These are phyloP conservation scores for Chrysaora quinquecirrha DNA, from an alignment of 30 jellyfish, hydroid and myxozoan genomes.

Conservation along the genomic window DNA sequence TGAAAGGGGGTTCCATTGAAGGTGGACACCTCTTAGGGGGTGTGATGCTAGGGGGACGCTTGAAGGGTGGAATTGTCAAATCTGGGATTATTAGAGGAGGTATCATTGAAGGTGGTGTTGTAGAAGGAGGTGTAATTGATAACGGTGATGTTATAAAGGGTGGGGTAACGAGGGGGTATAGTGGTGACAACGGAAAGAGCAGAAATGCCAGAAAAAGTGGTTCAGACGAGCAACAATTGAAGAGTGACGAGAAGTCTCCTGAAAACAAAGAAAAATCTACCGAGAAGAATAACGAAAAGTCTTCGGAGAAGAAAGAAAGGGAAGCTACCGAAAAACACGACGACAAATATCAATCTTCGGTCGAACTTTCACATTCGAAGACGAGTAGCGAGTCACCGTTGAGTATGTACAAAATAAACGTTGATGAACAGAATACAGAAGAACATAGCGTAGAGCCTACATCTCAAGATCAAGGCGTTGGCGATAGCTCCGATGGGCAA, in stretches of 20 bases:
- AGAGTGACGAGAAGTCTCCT: not conserved
- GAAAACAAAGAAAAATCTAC: not conserved
- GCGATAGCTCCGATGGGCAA: not conserved
- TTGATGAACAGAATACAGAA: constrained; percentile 10
- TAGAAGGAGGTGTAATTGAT: constrained; percentile 95
- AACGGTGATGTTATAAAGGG: constrained; percentile 94
- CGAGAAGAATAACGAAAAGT: too few species aligned
- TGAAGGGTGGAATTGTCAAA: constrained; percentile 89
- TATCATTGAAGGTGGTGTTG: constrained; percentile 88
- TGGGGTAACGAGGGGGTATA: constrained; percentile 76
- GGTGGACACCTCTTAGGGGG: constrained; percentile 98
- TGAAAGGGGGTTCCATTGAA: constrained; percentile 87
- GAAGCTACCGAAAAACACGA: not conserved
- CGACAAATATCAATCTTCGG: not conserved
- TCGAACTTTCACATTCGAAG: not conserved
- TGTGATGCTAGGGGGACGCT: constrained; percentile 91
- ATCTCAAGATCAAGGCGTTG: not conserved
- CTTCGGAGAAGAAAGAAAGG: not conserved
- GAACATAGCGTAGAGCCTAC: constrained; percentile 39
- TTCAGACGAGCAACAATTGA: not conserved
- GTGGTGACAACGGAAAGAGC: too few species aligned
- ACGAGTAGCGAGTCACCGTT: not conserved
- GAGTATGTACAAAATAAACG: constrained; percentile 38
- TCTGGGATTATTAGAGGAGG: constrained; percentile 96
- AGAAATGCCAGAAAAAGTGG: too few species aligned